Evolutionary conservation across 1,140 invertebrate species (phyloP), one percentile per base, ranked within the genome.

Genomic region (Psilanteris sp.): DNA sequence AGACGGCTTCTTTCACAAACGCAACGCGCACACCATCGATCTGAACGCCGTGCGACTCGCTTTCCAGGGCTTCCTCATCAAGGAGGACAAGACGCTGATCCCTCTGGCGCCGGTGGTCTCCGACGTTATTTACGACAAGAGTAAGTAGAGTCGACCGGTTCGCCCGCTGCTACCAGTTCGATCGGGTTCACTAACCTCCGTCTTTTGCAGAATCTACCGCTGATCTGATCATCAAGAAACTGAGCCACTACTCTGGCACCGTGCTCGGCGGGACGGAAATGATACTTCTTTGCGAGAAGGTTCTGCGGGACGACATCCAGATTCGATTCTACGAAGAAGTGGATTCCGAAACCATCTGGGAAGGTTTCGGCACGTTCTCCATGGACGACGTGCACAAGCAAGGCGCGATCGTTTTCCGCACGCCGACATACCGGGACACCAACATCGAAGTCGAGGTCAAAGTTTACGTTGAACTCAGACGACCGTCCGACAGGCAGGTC

Each of bases 121-220:
- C 0, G 94, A 98, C 59, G 91, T 94, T 7, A 98, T 99, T 79
- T 97, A 93, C 89, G 97, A 98, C 85, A 98, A 98, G 91, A 99
- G 93, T 95, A 89, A 86, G 90, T 81, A 41, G 10, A 0, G 18
- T 32, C 2, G 11, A 29, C 4, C 9, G 11, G 5, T 20, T 20
- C 18, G 18, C 5, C n/a, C n/a, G 18, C 5, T 20, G 18, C 18
- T 20, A 20, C 18, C 18, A 2, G 2, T 20, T 20, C 2, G 18
- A 20, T 3, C 18, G 2, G 18, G 2, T 10, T 32, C 9, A 11
- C 1, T 4, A 10, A 10, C 4, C n/a, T n/a, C n/a, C n/a, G n/a
- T 39, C 15, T 48, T 27, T 88, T 88, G 27, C 85, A 94, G 93
- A 98, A 89, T 96, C 97, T 5, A 95, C 97, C 91, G 95, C 93